Percentiles rank a stretch among this genome's conserved stretches.
Evolutionary conservation across 2,113 vertebrate genomes (phyloP).

Genomic region (Mesoclemmys tuberculata): DNA sequence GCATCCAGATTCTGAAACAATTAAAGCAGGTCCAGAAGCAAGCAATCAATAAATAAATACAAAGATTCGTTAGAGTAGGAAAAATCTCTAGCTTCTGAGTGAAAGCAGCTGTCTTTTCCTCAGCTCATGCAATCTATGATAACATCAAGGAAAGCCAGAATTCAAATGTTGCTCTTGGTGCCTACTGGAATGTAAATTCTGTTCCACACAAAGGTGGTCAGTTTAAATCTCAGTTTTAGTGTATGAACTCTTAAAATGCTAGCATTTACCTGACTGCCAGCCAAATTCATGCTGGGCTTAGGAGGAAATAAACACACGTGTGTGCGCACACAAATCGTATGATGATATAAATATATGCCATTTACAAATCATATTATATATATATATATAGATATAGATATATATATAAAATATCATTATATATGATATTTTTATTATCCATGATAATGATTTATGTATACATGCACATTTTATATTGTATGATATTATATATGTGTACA

Average conservation of each 20-base stretch:
- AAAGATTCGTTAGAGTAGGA: constrained; percentile 7
- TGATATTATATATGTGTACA: background rate
- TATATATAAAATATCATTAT: background rate
- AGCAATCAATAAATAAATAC: background rate
- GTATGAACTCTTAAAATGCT: constrained; percentile 58
- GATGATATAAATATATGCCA: background rate
- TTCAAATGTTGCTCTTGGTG: background rate
- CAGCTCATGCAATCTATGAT: no score
- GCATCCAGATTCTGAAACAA: constrained; percentile 46
- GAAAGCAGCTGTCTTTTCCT: background rate
- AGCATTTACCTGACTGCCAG: constrained; percentile 33
- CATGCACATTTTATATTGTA: background rate
- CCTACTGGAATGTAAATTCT: background rate
- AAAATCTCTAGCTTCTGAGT: background rate
- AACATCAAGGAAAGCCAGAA: background rate
- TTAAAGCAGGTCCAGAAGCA: constrained; percentile 51
- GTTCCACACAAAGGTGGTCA: background rate
- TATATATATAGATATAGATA: background rate
- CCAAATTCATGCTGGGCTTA: background rate
- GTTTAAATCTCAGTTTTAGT: constrained; percentile 39
- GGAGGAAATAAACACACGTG: constrained; percentile 2
- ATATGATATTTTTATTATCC: constrained; percentile 6
- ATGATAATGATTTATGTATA: background rate
- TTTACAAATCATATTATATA: background rate
- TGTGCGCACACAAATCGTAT: background rate